Evolutionary conservation across 1,140 invertebrate genomes (phyloP), one percentile per base, ranked within the genome.

Genomic region (Hypothenemus hampei): DNA sequence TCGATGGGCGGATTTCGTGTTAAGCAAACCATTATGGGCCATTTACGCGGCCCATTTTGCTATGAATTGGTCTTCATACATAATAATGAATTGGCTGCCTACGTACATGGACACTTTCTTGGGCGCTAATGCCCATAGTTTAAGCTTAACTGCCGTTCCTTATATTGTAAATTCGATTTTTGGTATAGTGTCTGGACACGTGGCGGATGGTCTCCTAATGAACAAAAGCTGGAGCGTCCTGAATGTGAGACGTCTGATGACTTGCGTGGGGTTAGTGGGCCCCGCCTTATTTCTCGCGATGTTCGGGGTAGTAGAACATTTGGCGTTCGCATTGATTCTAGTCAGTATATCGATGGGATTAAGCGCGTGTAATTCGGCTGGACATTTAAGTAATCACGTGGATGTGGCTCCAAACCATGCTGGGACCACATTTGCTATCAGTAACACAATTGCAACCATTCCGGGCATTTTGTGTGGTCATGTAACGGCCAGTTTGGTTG

Each of bases 41-140:
- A 78, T 89, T 53, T 89, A 89, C 62, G 79, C 85, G 51, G 86
- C 87, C 20, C 87, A 89, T 72, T 89, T 89, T 72, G 80, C 84
- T 18, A 89, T 90, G 86, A 89, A 89, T 69, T 90, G 87, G 86
- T 85, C 82, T 24, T 88, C 84, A 62, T 89, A 89, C 63, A 87
- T 89, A 52, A 86, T 90, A 58, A 88, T 89, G 85, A 85, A 88
- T 65, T 90, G 87, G 87, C 70, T 90, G 52, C 87, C 87, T 2
- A 89, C 85, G 4, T 89, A 89, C 69, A 71, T 90, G 59, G 70
- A 80, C 3, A 71, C 80, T 40, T 81, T 80, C 65, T 73, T 90
- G 16, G 82, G 81, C 13, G 86, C 83, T 11, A 81, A 86, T 60
- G 78, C 80, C 59, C 79, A 84, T 66, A 82, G 82, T 66, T 82